A percentile compares a stretch with the other conserved stretches of the same genome.
Conservation (phyloP, 2,113 vertebrate species). For the Turdus rufiventris region DNA sequence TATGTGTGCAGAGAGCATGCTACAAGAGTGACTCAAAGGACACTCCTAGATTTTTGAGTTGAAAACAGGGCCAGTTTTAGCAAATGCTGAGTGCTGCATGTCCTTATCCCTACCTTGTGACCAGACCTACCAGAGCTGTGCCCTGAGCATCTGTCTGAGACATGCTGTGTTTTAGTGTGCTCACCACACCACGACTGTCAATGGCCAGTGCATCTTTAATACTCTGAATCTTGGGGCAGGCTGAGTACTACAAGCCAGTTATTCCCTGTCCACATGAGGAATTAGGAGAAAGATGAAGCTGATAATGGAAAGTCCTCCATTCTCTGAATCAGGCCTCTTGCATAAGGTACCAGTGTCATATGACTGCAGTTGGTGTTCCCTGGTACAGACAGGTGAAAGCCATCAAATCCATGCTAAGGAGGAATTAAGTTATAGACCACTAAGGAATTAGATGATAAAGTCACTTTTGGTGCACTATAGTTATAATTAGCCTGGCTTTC, state of each 20-base stretch:
- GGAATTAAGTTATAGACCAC: neutral
- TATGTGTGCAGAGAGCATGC: rapidly evolving
- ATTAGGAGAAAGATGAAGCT: neutral
- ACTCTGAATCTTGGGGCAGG: neutral
- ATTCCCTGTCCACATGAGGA: neutral
- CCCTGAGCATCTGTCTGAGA: neutral
- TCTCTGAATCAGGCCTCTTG: neutral
- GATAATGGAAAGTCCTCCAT: neutral
- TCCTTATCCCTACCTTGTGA: neutral
- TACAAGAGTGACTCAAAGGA: neutral
- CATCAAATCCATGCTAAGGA: neutral
- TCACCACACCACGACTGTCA: neutral
- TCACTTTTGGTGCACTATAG: neutral
- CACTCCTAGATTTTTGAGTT: neutral
- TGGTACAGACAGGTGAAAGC: neutral
- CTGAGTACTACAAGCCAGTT: neutral
- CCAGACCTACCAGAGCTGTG: rapidly evolving
- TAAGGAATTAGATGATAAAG: neutral
- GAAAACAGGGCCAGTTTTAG: neutral
- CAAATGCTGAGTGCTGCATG: neutral
- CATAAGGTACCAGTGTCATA: neutral
- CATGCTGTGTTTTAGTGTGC: rapidly evolving
- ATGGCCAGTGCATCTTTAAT: neutral
- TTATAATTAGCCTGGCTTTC: slow-evolving; percentile 6
- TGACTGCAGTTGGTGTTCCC: neutral